Evolutionary conservation across 2,113 vertebrate genomes (phyloP).

Genomic region (Sarotherodon lohbergeri): DNA sequence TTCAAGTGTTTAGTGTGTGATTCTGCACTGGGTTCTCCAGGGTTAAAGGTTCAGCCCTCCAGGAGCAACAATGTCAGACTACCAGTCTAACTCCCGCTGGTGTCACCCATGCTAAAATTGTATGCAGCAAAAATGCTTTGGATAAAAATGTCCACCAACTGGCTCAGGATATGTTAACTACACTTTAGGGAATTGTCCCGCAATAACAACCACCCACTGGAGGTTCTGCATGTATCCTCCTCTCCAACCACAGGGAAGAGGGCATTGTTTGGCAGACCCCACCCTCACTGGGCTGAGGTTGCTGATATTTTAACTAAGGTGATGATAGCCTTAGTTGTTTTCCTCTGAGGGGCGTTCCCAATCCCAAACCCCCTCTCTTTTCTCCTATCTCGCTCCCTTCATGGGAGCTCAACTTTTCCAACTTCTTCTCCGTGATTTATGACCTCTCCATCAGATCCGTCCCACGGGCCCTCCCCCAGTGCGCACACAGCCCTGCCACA

Average conservation of each 20-base stretch:
- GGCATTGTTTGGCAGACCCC: slow-evolving; percentile 38
- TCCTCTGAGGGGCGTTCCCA: slow-evolving; percentile 22
- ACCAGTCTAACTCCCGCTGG: slow-evolving; percentile 1
- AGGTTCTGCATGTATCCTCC: slow-evolving; percentile 32
- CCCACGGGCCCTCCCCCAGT: slow-evolving; percentile 34
- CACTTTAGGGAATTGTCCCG: slow-evolving; percentile 46
- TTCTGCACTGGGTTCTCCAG: neutral
- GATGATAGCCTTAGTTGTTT: slow-evolving; percentile 62
- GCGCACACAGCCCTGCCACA: slow-evolving; percentile 26
- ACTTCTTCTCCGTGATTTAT: slow-evolving; percentile 66
- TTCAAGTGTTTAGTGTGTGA: neutral
- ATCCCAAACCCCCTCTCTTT: neutral
- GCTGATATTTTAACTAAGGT: slow-evolving; percentile 61
- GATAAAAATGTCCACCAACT: slow-evolving; percentile 49
- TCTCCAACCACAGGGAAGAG: slow-evolving; percentile 17
- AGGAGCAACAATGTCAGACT: neutral
- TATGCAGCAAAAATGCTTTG: neutral
- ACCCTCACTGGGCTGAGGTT: slow-evolving; percentile 22
- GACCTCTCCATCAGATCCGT: slow-evolving; percentile 57
- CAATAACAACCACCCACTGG: slow-evolving; percentile 41
- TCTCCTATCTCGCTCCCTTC: slow-evolving; percentile 29
- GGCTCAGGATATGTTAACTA: slow-evolving; percentile 44
- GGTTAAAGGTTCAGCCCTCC: slow-evolving; percentile 27
- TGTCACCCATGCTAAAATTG: slow-evolving; percentile 42
- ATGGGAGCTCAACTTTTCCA: slow-evolving; percentile 60